phyloP scores from a whole-genome alignment of 2,113 vertebrate species.

The Aramus guarauna region DNA sequence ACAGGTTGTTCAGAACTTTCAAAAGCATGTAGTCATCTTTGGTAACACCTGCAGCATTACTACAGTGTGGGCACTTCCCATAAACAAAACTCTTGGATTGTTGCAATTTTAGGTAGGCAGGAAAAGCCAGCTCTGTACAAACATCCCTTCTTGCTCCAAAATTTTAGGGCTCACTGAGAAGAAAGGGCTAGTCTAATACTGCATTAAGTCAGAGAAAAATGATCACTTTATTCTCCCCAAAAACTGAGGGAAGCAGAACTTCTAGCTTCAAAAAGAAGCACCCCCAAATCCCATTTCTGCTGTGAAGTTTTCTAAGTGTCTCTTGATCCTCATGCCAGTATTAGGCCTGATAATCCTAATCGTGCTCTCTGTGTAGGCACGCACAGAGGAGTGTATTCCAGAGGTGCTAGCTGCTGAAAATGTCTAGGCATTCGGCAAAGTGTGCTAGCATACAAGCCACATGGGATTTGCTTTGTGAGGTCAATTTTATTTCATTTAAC shows the following conservation, averaged over 20 bases:
- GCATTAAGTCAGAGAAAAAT: background rate
- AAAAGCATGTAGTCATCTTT: background rate
- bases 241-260: background rate
- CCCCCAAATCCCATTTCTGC: background rate
- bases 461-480: background rate
- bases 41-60: background rate
- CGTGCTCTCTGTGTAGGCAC: background rate
- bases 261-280: background rate
- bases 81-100: background rate
- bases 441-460: background rate
- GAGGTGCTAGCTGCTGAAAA: background rate
- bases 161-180: background rate
- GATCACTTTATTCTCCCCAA: background rate
- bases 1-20: background rate
- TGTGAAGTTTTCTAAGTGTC: background rate
- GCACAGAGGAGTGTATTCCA: background rate
- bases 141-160: background rate
- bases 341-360: background rate
- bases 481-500: background rate
- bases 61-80: background rate
- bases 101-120: background rate
- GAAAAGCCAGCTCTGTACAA: background rate
- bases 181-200: background rate
- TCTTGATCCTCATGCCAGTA: background rate
- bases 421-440: background rate